Conservation (phyloP, 2,797 vertebrate species). For the Ctenopoma multispine region DNA sequence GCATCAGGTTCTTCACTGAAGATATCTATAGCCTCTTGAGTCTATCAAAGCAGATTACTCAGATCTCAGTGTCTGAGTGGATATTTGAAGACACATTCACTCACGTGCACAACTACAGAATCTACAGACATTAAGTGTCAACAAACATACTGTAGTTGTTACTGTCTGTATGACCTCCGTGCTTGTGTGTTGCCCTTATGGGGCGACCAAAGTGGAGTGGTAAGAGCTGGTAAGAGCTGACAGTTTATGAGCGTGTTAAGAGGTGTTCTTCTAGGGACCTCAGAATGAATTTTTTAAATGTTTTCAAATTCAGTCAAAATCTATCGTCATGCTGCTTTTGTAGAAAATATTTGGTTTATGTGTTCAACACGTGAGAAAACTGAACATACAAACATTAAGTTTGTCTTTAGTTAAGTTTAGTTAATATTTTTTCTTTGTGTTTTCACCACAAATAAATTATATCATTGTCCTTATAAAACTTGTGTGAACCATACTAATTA, state of each 20-base stretch:
- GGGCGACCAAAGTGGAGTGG: slow-evolving; percentile 44
- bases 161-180: slow-evolving; percentile 7
- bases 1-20: not conserved
- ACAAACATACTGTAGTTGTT: not conserved
- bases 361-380: not conserved
- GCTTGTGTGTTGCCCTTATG: slow-evolving; percentile 4
- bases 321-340: not conserved
- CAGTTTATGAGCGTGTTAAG: slow-evolving; percentile 59
- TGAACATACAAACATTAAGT: not conserved
- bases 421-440: not conserved
- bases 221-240: slow-evolving; percentile 76
- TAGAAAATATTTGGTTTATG: not conserved
- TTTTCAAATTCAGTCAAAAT: slow-evolving; percentile 1
- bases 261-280: not conserved
- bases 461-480: not conserved
- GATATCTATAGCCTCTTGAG: slow-evolving; percentile 31
- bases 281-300: not conserved
- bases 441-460: not conserved
- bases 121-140: not conserved
- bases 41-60: slow-evolving; percentile 59
- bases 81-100: slow-evolving; percentile 8
- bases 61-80: slow-evolving; percentile 8
- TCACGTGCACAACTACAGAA: not conserved
- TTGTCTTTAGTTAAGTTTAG: not conserved
- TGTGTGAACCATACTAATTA: not conserved